phyloP scores from a whole-genome alignment of 2,797 vertebrate species.

The Holocentrus rufus region DNA sequence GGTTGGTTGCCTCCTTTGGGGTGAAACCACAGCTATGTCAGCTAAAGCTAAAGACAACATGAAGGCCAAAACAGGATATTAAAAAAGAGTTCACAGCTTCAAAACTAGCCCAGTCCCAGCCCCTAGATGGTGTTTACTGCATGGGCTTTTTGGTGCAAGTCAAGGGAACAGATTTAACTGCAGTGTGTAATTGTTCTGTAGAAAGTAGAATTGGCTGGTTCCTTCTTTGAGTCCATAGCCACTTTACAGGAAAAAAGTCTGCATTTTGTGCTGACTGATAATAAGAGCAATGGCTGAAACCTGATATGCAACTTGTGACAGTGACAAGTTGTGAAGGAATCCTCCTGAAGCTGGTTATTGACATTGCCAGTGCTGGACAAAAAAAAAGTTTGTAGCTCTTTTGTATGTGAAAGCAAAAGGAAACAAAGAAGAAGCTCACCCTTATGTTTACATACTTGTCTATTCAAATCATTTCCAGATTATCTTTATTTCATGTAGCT shows the following conservation, averaged over 20 bases:
- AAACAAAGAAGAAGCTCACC: not conserved
- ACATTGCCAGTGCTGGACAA: not conserved
- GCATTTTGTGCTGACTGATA: conserved; percentile 10
- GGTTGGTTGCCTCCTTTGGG: conserved; percentile 54
- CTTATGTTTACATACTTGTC: too few species aligned
- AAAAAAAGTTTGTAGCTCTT: not conserved
- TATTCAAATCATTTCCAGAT: too few species aligned
- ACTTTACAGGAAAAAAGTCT: not conserved
- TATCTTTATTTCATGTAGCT: not conserved
- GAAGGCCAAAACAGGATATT: conserved; percentile 69
- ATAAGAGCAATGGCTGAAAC: conserved; percentile 2
- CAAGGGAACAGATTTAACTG: conserved; percentile 55
- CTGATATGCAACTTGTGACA: not conserved
- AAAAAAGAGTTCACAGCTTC: conserved; percentile 69
- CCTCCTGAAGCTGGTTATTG: conserved; percentile 1
- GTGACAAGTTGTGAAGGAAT: not conserved
- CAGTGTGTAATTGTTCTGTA: conserved; percentile 46
- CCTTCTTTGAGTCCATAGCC: conserved; percentile 1
- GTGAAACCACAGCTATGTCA: conserved; percentile 75
- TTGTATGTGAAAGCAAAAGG: not conserved
- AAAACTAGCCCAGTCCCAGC: conserved; percentile 59
- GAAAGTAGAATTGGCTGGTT: conserved; percentile 48
- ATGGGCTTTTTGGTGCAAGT: conserved; percentile 40
- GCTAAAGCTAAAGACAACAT: conserved; percentile 71
- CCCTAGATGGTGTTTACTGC: conserved; percentile 62